Percentiles rank a stretch among this genome's conserved stretches.
These are phyloP conservation scores for Perognathus longimembris DNA, from an alignment of 2,113 vertebrate genomes.

Conservation along the genomic window DNA sequence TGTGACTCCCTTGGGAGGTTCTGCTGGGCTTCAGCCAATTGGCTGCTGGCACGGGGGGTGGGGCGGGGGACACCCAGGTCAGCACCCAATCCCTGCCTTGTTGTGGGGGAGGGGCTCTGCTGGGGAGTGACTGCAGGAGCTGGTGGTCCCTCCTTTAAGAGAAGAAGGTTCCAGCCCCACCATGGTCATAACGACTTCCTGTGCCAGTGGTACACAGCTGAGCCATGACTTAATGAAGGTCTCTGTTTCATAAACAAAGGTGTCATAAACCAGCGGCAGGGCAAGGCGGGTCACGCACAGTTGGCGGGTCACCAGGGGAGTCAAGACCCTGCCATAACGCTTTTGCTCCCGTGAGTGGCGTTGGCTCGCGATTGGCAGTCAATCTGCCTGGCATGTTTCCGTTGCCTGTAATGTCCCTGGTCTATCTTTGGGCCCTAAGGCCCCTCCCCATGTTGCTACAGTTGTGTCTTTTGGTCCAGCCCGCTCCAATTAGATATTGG, in stretches of 20 bases:
- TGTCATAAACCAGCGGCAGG: not conserved
- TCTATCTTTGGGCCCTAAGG: not conserved
- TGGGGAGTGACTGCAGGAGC: not conserved
- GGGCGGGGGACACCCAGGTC: not conserved
- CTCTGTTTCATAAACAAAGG: not conserved
- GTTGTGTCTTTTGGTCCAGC: constrained; percentile 1
- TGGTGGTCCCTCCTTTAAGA: not conserved
- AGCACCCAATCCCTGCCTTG: not conserved
- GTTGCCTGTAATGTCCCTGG: not conserved
- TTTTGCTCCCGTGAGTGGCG: no score
- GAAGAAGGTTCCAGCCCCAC: not conserved
- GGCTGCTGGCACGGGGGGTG: not conserved
- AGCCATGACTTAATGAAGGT: not conserved
- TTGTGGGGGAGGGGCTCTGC: no score
- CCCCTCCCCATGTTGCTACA: not conserved
- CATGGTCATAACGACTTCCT: not conserved
- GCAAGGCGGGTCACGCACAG: not conserved
- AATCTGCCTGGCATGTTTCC: not conserved
- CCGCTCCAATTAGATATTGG: not conserved
- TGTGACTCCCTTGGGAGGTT: not conserved
- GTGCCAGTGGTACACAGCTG: not conserved
- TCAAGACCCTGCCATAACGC: not conserved
- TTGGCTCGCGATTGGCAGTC: not conserved
- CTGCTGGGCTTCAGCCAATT: not conserved
- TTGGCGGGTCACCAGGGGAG: not conserved